Evolutionary conservation across 2,113 vertebrate genomes (phyloP), one percentile per base, ranked within the genome.

Genomic region (Ctenomys sociabilis): DNA sequence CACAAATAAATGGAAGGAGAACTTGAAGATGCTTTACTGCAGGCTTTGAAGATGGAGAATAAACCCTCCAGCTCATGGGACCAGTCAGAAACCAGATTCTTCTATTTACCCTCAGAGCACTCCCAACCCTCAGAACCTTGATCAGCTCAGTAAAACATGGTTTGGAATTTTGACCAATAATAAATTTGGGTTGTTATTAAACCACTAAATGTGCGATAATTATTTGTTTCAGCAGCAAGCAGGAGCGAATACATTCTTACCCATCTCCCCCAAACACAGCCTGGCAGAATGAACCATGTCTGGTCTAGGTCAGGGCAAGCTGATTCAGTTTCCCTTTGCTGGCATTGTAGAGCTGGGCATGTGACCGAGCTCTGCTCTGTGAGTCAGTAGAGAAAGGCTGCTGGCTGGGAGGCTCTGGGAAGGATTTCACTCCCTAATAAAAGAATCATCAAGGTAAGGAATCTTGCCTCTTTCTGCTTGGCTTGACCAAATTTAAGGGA

Each of bases 381-480:
- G 81, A 86, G 35, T 75, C 66, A n/a, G 30, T 52, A 72, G 90
- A 59, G 43, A 68, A 82, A 91, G 43, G 22, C n/a, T 59, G 43
- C 40, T 13, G 21, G 52, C 24, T 45, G 49, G 22, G 85, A 89
- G 37, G 32, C 9, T 85, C 66, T 88, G 66, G 66, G 52, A 88
- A 94, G 83, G 21, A 64, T 89, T 88, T 91, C 85, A 26, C n/a
- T 94, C 21, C 64, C 19, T 82, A 85, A 54, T 86, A 59, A 88
- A 88, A 72, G 64, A 84, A 49, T 37, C 40, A 45, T 90, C 40
- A 43, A 93, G 73, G 83, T 91, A 54, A 94, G 54, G 86, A 63
- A 72, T 49, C 61, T 87, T 93, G 35, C n/a, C 68, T 59, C 16
- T 82, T 68, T 35, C 61, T 87, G 32, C 40, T n/a, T 54, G 49